Base-by-base conservation (phyloP, 2,113 vertebrate species). In the Pelvicachromis taeniatus region DNA sequence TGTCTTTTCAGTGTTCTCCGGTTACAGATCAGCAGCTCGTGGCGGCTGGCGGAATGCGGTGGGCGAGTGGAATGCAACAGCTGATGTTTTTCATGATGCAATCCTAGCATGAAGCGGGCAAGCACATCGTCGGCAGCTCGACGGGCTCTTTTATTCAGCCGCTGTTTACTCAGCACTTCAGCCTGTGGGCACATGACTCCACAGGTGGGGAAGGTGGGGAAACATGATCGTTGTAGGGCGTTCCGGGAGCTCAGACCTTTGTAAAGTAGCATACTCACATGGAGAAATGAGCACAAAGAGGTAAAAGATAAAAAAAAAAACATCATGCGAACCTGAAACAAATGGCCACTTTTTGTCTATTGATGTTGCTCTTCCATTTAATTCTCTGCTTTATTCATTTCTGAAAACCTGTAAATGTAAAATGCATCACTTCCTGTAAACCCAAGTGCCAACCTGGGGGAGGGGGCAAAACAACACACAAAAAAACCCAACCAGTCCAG, bases 31-130 rank as follows among this genome's bases (percentile, higher is more conserved):
- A 68, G 78, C 80, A 50, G 75, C 88, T 91, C 12, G 53, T 80
- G 56, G 53, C 23, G 21, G 82, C 84, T 21, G 52, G 33, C 81
- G 68, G 82, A 63, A 80, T 80, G 54, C 40, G 77, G 82, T 87
- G 87, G 90, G 86, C 50, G 85, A 91, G 26, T 82, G 84, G 88
- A 90, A 87, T n/a, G 10, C 83, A 92, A 80, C 89, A 87, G 88
- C 88, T 90, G 92, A 93, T 90, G 90, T 84, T 87, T 52, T 87
- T 81, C 68, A 79, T 94, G 94, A 92, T 90, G 90, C 89, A 93
- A 93, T 82, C 86, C 81, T n/a, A 31, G 86, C 87, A 90, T 42
- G 81, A 85, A 92, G 77, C 38, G 79, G 59, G 89, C 84, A 91
- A 93, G 83, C 48, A 54, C 88, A 85, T 84, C 80, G 80, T 54